Evolutionary conservation across 2,797 vertebrate species (phyloP), one percentile per base, ranked within the genome.

Genomic region (Diplodus puntazzo): DNA sequence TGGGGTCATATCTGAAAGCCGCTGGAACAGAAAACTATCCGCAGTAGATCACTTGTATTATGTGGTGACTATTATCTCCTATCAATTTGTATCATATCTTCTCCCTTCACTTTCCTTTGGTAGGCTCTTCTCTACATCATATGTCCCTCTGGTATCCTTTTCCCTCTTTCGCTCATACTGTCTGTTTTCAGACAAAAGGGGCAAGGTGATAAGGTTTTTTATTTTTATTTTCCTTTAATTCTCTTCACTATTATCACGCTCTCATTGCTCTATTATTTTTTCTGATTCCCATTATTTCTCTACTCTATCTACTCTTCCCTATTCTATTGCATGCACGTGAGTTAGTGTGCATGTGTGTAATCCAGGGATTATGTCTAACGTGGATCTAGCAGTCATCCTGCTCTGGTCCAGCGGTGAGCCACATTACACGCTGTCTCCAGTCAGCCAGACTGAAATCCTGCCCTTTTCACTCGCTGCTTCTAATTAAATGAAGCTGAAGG

Each of bases 401-500:
- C 80, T 84, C 52, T 71, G 77, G 88, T 87, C 82, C 82, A 79
- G 73, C 50, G 52, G 80, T 88, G 81, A 90, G 87, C 77, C 73
- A 82, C 85, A 92, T 89, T 88, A 89, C 89, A 90, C 34, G 74
- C 80, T 70, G 68, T 49, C 75, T 90, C 75, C 76, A 79, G 83
- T 87, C 87, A 87, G 83, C 87, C 77, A 80, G 48, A 79, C 79
- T 71, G 70, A 89, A 92, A 93, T 90, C 90, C 91, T 81, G 80
- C 77, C 88, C 87, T 90, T 93, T 86, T 83, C 79, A 87, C 80
- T 89, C 45, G 11, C 78, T 88, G 90, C 87, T 81, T 93, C 87
- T 94, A 94, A 95, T 94, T 93, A 92, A 94, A 94, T 81, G 87
- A 92, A 86, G 87, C 85, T 81, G 87, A 83, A 89, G 83, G 85